Conservation (phyloP, 2,113 vertebrate genomes). For the Bothrops jararaca region DNA sequence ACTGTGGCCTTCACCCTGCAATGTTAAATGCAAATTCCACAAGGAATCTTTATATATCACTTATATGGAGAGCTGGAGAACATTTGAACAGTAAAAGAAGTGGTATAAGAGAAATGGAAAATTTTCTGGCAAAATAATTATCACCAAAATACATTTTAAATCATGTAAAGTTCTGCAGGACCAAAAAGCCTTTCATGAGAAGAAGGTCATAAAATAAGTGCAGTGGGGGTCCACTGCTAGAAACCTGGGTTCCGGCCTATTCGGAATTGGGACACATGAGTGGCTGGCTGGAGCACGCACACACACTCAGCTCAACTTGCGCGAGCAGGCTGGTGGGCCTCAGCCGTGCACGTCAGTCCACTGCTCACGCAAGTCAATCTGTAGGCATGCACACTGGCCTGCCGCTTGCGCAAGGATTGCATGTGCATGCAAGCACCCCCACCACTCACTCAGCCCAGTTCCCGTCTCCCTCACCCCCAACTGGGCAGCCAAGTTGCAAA, state of each 20-base stretch:
- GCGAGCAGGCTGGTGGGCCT: too few relatives aligned
- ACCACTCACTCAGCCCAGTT: too few relatives aligned
- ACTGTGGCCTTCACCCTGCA: background rate
- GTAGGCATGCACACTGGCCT: too few relatives aligned
- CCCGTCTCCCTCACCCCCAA: too few relatives aligned
- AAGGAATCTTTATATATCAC: background rate
- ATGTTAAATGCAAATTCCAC: background rate
- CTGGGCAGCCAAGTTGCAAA: too few relatives aligned
- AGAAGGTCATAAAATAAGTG: background rate
- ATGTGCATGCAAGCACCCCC: too few relatives aligned
- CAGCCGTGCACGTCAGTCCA: too few relatives aligned
- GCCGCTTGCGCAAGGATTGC: too few relatives aligned
- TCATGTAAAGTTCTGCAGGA: background rate
- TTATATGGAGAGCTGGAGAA: background rate
- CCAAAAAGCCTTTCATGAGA: background rate
- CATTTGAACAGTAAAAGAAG: background rate
- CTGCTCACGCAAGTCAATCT: too few relatives aligned
- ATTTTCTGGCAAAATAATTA: background rate
- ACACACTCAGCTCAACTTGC: too few relatives aligned
- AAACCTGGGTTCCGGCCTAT: background rate
- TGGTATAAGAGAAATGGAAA: background rate
- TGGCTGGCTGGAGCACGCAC: too few relatives aligned
- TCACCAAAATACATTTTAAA: background rate
- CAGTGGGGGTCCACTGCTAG: background rate
- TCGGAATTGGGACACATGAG: too few relatives aligned